Percentiles rank a stretch among this genome's conserved stretches.
These are phyloP conservation scores for Natrix natrix DNA, from an alignment of 2,797 vertebrate genomes.

Conservation along the genomic window DNA sequence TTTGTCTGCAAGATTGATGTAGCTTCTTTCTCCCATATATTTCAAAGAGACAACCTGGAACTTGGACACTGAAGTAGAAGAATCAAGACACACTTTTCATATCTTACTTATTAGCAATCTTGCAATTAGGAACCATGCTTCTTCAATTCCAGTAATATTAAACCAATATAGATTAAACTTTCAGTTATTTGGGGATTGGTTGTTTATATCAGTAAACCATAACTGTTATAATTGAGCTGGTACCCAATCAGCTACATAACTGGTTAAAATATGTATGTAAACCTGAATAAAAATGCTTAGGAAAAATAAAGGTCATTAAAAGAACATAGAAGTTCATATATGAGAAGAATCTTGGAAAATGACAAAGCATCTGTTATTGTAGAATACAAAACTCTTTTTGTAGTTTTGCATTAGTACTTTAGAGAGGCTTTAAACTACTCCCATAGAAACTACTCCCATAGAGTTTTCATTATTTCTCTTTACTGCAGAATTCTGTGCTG, in stretches of 20 bases:
- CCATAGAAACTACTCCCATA: neutral
- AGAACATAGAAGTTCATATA: neutral
- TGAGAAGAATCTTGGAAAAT: neutral
- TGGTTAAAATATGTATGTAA: constrained; percentile 6
- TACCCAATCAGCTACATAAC: neutral
- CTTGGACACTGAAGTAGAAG: neutral
- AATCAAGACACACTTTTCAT: constrained; percentile 17
- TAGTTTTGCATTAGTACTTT: neutral
- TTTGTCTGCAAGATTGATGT: neutral
- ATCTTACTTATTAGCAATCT: constrained; percentile 15
- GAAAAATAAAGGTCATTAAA: constrained; percentile 11
- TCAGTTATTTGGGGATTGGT: constrained; percentile 32
- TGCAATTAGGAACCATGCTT: constrained; percentile 29
- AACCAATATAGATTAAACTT: constrained; percentile 18
- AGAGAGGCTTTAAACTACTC: neutral
- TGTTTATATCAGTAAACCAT: constrained; percentile 15
- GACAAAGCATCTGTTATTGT: neutral
- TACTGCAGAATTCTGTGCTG: neutral
- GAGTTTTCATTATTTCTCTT: neutral
- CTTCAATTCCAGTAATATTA: constrained; percentile 45
- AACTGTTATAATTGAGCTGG: neutral
- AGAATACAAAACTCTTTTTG: neutral
- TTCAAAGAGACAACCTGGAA: constrained; percentile 37
- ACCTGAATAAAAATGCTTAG: neutral
- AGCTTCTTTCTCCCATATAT: constrained; percentile 47